Conservation (phyloP, 2,797 vertebrate species). For the Notoglanidium macrostoma region DNA sequence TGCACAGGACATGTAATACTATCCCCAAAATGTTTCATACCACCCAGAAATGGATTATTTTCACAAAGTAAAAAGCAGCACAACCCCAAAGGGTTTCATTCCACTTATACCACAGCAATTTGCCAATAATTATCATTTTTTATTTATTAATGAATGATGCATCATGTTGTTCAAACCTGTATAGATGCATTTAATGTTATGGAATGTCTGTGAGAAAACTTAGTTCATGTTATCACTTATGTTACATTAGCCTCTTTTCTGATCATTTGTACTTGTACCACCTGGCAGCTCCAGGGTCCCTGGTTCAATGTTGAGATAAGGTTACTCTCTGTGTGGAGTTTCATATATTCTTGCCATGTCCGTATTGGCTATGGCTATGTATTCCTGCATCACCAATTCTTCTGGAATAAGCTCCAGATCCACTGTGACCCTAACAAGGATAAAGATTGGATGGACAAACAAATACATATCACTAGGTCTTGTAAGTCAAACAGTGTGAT, state of each 20-base stretch:
- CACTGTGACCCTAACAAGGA: background rate
- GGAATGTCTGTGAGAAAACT: background rate
- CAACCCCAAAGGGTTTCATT: background rate
- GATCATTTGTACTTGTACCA: no score
- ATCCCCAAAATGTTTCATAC: background rate
- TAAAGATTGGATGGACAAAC: no score
- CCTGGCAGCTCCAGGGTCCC: background rate
- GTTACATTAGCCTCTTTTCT: no score
- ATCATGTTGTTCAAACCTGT: background rate
- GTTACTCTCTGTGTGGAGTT: background rate
- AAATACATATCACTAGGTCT: background rate
- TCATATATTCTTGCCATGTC: background rate
- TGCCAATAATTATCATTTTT: background rate
- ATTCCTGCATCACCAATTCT: background rate
- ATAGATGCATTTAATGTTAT: background rate
- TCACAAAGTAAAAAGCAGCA: background rate
- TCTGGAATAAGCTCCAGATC: background rate
- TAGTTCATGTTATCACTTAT: background rate
- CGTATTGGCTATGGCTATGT: background rate
- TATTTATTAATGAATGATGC: background rate
- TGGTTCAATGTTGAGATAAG: background rate
- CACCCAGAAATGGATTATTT: background rate
- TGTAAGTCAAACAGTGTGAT: background rate
- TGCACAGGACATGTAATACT: background rate
- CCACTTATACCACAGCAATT: background rate